These are phyloP conservation scores for Tragopan temminckii DNA, from an alignment of 2,797 vertebrate species.

Conservation along the genomic window DNA sequence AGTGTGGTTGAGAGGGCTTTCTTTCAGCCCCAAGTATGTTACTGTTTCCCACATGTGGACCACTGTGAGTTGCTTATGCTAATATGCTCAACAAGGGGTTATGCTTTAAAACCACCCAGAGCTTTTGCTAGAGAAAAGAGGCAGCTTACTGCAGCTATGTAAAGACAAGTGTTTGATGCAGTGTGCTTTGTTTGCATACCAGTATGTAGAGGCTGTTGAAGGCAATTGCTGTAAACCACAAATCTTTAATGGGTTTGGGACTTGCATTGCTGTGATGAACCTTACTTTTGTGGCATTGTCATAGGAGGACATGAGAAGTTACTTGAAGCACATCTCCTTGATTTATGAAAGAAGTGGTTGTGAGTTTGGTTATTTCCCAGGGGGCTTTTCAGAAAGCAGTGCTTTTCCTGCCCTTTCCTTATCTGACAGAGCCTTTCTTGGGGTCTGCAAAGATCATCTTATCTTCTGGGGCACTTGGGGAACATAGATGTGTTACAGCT, in stretches of 20 bases:
- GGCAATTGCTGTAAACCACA: background rate
- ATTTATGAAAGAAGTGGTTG: background rate
- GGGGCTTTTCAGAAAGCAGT: constrained; percentile 5
- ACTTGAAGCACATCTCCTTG: background rate
- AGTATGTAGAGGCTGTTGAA: background rate
- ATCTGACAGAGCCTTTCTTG: background rate
- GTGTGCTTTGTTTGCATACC: background rate
- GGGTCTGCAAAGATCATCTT: background rate
- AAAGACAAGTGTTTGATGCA: background rate
- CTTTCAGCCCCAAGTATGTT: background rate
- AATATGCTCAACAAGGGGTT: background rate
- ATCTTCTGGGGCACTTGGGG: background rate
- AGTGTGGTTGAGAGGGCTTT: background rate
- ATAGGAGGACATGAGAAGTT: background rate
- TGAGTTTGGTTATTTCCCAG: background rate
- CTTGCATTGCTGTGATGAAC: background rate
- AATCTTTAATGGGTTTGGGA: background rate
- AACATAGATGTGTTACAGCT: background rate
- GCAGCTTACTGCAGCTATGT: background rate
- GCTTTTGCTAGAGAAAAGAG: background rate
- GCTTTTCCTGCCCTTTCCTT: constrained; percentile 17
- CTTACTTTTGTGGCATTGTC: background rate
- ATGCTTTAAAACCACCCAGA: background rate
- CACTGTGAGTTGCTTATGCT: background rate
- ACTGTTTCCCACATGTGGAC: fast-evolving